Evolutionary conservation across 2,888 invertebrate genomes (phyloP), one percentile per base, ranked within the genome.

Genomic region (Euproctis similis): DNA sequence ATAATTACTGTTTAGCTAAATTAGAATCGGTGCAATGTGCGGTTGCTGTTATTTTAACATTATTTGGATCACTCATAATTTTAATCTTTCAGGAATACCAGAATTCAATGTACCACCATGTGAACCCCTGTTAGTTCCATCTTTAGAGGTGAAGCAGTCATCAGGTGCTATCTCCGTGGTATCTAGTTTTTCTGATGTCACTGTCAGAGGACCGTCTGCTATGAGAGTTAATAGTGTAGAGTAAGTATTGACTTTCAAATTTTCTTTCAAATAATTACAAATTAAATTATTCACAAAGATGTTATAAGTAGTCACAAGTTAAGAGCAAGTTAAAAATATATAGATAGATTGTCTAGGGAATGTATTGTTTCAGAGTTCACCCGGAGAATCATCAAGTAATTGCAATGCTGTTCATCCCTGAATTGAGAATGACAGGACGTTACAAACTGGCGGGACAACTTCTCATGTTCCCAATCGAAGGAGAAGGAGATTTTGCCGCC

Each of bases 401-500:
- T 3, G 75, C 90, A 7, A 88, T 88, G 36, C 46, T 93, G 12
- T 85, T 76, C 38, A 85, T 93, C 13, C 92, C 92, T 0, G 82
- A 87, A 28, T 57, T 93, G 20, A 75, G 81, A 30, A 85, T 92
- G 81, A 85, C 75, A 12, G 88, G 91, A 1, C 78, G 87, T 34
- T 93, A 94, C 62, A 80, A 72, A 3, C 84, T 93, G 42, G 72
- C 87, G 10, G 93, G 93, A 4, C 87, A 88, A 45, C 86, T 93
- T 17, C 72, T 93, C 42, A 88, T 92, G 89, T 74, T 93, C 69
- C 92, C 93, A 0, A 87, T 94, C 26, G 72, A 84, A 5, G 93
- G 93, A 25, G 82, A 87, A 2, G 93, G 93, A 5, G 63, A 72
- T 12, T 90, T 90, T 38, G 67, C 74, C 8, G 90, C 91, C 24